These are phyloP conservation scores for Rambutsinella grinnellia DNA, from an alignment of 2,888 invertebrate species.

Conservation along the genomic window DNA sequence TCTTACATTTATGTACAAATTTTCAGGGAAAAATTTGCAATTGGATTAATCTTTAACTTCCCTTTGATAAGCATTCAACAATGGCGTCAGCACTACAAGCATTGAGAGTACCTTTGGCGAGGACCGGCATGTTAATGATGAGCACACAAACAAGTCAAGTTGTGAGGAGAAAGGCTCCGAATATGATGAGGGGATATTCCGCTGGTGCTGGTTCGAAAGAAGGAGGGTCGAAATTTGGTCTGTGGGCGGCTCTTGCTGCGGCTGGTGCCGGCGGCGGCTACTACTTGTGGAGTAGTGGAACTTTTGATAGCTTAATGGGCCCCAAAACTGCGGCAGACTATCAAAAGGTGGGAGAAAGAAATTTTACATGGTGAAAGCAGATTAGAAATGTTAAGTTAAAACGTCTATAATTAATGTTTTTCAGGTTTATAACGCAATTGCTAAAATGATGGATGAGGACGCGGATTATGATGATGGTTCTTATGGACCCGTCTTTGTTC, in stretches of 20 bases:
- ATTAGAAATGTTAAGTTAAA: no score
- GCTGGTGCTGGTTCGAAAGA: conserved; percentile 25
- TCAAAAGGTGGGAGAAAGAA: conserved; percentile 42
- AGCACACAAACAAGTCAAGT: conserved; percentile 25
- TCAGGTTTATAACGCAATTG: conserved; percentile 56
- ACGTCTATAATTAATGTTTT: no score
- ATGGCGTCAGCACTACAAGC: conserved; percentile 55
- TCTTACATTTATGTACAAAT: no score
- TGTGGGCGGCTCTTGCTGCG: conserved; percentile 34
- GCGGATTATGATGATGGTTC: conserved; percentile 56
- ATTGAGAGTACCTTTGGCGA: conserved; percentile 42
- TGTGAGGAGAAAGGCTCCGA: conserved; percentile 21
- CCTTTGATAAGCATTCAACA: no score
- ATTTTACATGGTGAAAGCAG: no score
- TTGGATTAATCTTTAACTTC: no score
- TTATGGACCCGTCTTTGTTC: conserved; percentile 55
- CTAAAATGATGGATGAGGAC: conserved; percentile 52
- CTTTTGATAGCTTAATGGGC: neutral
- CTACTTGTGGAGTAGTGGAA: conserved; percentile 42
- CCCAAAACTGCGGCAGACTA: conserved; percentile 32
- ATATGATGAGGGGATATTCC: conserved; percentile 40
- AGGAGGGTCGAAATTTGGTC: conserved; percentile 24
- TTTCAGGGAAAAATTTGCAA: no score
- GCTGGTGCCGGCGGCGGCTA: conserved; percentile 49
- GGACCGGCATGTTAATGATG: conserved; percentile 43